Evolutionary conservation across 2,888 invertebrate genomes (phyloP), one percentile per base, ranked within the genome.

Genomic region (Mesorhabditis sp.): DNA sequence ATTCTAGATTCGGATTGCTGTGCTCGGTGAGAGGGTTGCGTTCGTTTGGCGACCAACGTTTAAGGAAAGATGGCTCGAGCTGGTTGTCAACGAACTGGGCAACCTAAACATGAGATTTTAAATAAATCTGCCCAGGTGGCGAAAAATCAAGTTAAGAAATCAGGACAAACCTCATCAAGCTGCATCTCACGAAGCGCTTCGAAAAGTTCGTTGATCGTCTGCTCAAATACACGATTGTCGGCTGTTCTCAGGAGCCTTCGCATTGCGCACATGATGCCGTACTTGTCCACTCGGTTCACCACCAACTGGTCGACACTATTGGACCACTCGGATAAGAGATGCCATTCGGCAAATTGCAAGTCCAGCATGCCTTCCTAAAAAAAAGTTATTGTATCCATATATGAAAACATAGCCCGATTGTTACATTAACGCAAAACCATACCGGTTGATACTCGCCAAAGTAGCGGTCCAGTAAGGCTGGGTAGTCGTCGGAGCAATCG

Each of bases 11-110:
- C 4, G 77, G 77, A 69, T 76, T 74, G 42, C 44, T 62, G 58
- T 76, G 75, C 1, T 68, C 72, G 0, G 74, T 74, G 7, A 73
- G 43, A 0, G 62, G 67, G 28, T 61, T 61, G 3, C 76, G 70
- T n/a, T 58, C 62, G 3, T 71, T 4, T 2, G 79, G 79, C 42
- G 68, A 69, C 79, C 79, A 79, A 61, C 77, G 68, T 64, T 62
- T 7, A 6, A 62, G 41, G 28, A 62, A 7, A n/a, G 6, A 6
- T 62, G 63, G 63, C 7, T 28, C 63, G 15, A 62, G 6, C 41
- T 62, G 63, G 15, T 28, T 41, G 41, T 62, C 63, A 15, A 62
- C 63, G 41, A 15, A 62, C 41, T 62, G 63, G 6, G 63, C 63
- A 15, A 50, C 58, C 58, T 50, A 50, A 50, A 50, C 7, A n/a